Conservation (phyloP, 2,113 vertebrate species). For the Galbula dea region DNA sequence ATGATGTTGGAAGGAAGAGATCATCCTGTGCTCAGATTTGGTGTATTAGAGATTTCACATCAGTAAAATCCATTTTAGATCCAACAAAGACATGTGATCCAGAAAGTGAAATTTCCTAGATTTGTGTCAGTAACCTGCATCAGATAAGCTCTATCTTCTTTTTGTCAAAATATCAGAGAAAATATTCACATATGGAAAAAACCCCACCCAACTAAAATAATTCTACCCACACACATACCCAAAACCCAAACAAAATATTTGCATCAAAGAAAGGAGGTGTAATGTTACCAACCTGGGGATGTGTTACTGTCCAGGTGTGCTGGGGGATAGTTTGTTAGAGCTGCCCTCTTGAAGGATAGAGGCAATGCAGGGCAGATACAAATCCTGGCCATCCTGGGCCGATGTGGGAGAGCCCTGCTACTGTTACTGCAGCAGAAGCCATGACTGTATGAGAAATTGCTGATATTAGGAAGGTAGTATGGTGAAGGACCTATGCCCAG, state of each 20-base stretch:
- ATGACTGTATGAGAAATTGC: background rate
- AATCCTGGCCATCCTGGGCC: background rate
- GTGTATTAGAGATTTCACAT: background rate
- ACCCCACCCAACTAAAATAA: background rate
- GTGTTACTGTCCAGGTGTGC: background rate
- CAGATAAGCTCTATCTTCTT: background rate
- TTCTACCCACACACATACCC: too few species aligned
- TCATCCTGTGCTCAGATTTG: background rate
- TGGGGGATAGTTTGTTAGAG: background rate
- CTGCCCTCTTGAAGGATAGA: background rate
- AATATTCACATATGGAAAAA: background rate
- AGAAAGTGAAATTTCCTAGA: background rate
- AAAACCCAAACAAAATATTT: background rate
- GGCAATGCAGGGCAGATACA: background rate
- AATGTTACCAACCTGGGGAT: background rate
- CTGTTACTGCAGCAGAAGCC: background rate
- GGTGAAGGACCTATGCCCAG: background rate
- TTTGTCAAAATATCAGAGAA: background rate
- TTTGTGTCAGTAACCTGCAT: background rate
- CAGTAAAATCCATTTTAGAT: background rate
- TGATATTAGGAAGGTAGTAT: background rate
- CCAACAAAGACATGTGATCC: background rate
- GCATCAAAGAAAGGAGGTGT: background rate
- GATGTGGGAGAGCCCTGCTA: fast-evolving
- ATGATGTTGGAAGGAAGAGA: background rate